Evolutionary conservation across 2,888 invertebrate genomes (phyloP).

Genomic region (Caenorhabditis doughertyi): DNA sequence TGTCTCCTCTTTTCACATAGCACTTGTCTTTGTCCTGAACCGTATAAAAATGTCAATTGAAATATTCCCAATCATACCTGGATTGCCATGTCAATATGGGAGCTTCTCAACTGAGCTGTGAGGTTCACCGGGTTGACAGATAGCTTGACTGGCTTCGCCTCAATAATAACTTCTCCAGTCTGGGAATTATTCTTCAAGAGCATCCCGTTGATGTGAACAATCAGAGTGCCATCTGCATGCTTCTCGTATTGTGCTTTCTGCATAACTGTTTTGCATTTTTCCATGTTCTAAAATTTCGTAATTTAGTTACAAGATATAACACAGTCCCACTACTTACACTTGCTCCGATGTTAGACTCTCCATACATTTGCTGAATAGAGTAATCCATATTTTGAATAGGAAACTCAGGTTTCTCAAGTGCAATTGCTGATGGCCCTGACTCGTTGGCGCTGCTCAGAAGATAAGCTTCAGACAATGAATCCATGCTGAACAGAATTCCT

Average conservation of each 20-base stretch:
- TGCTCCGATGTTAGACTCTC: conserved; percentile 69
- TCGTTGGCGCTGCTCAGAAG: conserved; percentile 64
- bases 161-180: conserved; percentile 83
- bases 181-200: conserved; percentile 80
- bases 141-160: conserved; percentile 83
- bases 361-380: conserved; percentile 81
- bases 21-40: conserved; percentile 78
- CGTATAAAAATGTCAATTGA: neutral
- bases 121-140: conserved; percentile 82
- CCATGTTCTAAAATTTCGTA: conserved; percentile 67
- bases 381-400: conserved; percentile 82
- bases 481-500: conserved; percentile 81
- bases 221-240: conserved; percentile 80
- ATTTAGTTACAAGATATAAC: neutral
- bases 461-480: conserved; percentile 73
- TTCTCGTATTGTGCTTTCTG: conserved; percentile 82
- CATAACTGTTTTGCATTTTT: conserved; percentile 82
- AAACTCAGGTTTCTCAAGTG: conserved; percentile 82
- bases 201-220: conserved; percentile 83
- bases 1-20: conserved; percentile 79
- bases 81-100: conserved; percentile 83
- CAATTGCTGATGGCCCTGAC: conserved; percentile 82
- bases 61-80: conserved; percentile 72
- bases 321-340: neutral
- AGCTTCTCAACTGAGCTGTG: conserved; percentile 82